Evolutionary conservation across 2,888 invertebrate genomes (phyloP), one percentile per base, ranked within the genome.

Genomic region (Diaphora mendica): DNA sequence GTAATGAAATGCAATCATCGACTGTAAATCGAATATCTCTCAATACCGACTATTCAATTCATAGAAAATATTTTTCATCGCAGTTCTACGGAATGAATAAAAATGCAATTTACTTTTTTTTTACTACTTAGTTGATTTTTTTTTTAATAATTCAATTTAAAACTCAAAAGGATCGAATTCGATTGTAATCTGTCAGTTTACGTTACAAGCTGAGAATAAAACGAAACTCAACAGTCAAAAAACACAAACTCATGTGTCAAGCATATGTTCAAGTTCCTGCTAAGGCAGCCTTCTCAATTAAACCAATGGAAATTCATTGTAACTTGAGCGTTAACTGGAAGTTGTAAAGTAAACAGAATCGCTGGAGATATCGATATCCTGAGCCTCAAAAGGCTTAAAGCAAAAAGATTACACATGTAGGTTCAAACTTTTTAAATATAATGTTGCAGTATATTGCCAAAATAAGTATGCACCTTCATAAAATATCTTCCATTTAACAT

Each of bases 11-110:
- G 23, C 55, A 44, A 71, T 59, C 67, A 59, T 30, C 23, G 42
- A 13, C 44, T 44, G 23, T n/a, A 30, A 66, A 71, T 71, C 59
- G 66, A 71, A 66, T 67, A 71, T 65, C 65, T 33, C 51, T 67
- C 42, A 39, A 30, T 55, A 55, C 55, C 30, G 23, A 71, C 39
- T 65, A 15, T 51, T 55, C 30, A 65, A 51, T 71, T 71, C 39
- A 65, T 66, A 42, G 59, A 59, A 66, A 64, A 26, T 13, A 30
- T 59, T 59, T 59, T 59, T 11, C 30, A 59, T 42, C 26, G 30
- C 59, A 59, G 42, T 26, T 72, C n/a, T 62, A 39, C 39, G 55
- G 15, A 44, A 64, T 26, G 30, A 33, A 48, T 44, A 64, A 64
- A 68, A 62, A 59, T 62, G 68, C 62, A 62, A 17, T 35, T 23